These are phyloP conservation scores for Psittacus erithacus DNA, from an alignment of 2,113 vertebrate species.

Conservation along the genomic window DNA sequence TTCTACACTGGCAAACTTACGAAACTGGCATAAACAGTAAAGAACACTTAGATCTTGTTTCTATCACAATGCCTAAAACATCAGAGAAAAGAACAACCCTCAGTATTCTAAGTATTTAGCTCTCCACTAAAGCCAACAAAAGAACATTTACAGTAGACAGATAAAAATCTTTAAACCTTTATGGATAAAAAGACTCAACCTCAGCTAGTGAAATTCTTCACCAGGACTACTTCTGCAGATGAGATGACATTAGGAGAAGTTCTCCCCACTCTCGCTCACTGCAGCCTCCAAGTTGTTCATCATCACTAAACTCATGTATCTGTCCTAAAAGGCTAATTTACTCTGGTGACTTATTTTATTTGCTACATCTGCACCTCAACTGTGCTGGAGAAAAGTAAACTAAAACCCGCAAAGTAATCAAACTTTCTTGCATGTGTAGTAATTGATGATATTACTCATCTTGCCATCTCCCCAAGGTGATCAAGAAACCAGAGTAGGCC, in stretches of 20 bases:
- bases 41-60: neutral
- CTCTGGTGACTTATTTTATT: neutral
- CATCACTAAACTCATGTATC: neutral
- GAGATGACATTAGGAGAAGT: neutral
- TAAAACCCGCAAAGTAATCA: slow-evolving; percentile 8
- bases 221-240: neutral
- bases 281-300: neutral
- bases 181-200: neutral
- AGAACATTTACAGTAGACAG: neutral
- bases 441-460: neutral
- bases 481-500: neutral
- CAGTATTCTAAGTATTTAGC: neutral
- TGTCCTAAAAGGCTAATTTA: neutral
- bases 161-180: neutral
- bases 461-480: neutral
- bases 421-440: neutral
- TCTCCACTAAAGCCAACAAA: neutral
- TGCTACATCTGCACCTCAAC: neutral
- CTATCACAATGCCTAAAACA: neutral
- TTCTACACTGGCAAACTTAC: neutral
- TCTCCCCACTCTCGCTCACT: neutral
- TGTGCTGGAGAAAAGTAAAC: neutral
- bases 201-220: neutral
- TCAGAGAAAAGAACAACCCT: neutral
- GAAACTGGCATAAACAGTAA: neutral